Base-by-base conservation (phyloP, 2,888 invertebrate genomes). In the Agrotis segetum region DNA sequence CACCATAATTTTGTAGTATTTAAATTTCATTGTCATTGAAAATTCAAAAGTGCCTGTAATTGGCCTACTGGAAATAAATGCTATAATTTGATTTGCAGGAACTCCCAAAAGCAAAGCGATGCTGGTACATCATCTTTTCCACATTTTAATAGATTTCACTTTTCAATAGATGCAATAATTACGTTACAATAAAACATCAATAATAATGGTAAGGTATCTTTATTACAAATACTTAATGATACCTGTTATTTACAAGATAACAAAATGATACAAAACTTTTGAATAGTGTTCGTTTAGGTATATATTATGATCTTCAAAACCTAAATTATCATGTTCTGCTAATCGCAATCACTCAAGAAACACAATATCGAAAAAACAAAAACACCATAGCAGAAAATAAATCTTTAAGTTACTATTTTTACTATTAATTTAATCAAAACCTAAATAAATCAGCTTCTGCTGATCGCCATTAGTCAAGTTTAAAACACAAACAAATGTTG, bases 221-320 rank as follows among this genome's bases (percentile, higher is more conserved):
- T 94, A 94, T 94, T 94, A 92, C 90, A 94, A 93, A 92, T 91
- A 91, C 89, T 91, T 89, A 91, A 89, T 71, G 88, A 92, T 91
- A 92, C 91, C 91, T 79, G 88, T 85, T 92, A 92, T 92, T 90
- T 92, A 94, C 92, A 93, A 86, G 83, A 89, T 92, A 93, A 93
- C 91, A 92, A 93, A 92, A 88, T 77, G 74, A 88, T 91, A 91
- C 87, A 92, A 91, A 89, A 83, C 74, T 84, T 85, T 84, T 79
- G 65, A 85, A 83, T 82, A 66, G 78, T 83, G 78, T 85, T 81
- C 74, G 74, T 81, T 47, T 67, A 73, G 67, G 55, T 75, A 73
- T 71, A 66, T 77, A 77, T 62, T 74, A 79, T 67, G 64, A 79
- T 73, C 19, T 50, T 64, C 62, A 63, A 77, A 79, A 77, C 77